Conservation (phyloP, 2,888 invertebrate genomes). For the Campoletis raptor region DNA sequence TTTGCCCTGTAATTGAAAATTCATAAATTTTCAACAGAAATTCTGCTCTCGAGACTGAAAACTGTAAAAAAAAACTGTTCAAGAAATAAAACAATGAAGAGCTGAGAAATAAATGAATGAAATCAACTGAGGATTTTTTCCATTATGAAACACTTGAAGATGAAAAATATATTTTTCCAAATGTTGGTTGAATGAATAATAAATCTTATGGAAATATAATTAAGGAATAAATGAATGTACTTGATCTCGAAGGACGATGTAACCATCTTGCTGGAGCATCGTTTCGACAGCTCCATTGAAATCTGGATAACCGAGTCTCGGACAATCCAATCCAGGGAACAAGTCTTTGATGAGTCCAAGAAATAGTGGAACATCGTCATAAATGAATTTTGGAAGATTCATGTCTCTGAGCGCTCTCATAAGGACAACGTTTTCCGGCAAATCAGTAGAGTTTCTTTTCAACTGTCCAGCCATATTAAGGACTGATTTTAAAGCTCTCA, state of each 20-base stretch:
- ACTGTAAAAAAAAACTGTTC: background rate
- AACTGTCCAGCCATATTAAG: conserved; percentile 96
- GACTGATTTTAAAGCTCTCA: conserved; percentile 96
- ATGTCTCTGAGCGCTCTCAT: conserved; percentile 96
- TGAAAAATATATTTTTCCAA: background rate
- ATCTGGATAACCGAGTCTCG: conserved; percentile 94
- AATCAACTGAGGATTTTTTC: no score
- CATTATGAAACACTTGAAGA: no score
- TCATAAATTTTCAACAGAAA: background rate
- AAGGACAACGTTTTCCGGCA: conserved; percentile 94
- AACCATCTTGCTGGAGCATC: conserved; percentile 89
- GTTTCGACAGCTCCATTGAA: conserved; percentile 92
- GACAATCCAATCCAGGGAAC: conserved; percentile 96
- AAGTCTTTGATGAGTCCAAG: conserved; percentile 94
- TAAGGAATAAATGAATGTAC: conserved; percentile 82
- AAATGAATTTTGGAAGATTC: conserved; percentile 97
- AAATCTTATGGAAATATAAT: background rate
- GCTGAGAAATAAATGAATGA: background rate
- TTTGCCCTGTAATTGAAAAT: background rate
- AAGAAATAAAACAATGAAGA: background rate
- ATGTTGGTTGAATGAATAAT: background rate
- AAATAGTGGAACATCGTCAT: conserved; percentile 96
- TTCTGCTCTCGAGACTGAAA: background rate
- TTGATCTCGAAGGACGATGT: conserved; percentile 90
- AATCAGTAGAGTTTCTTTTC: conserved; percentile 91